phyloP scores from a whole-genome alignment of 1,140 invertebrate genomes.

The Heliconius hewitsoni region DNA sequence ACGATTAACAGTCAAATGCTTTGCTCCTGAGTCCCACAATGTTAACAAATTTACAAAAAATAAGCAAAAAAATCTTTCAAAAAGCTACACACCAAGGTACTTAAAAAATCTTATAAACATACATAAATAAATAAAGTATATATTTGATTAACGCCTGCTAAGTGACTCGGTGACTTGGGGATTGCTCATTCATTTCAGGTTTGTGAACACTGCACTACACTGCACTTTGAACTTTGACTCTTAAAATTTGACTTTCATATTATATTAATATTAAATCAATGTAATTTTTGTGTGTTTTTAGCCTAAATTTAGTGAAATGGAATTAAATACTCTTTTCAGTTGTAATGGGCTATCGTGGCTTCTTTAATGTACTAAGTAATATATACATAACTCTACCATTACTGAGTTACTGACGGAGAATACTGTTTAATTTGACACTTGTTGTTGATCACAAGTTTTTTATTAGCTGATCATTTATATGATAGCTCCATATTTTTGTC shows the following conservation, averaged over 20 bases:
- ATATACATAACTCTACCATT: too few species aligned
- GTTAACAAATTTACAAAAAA: not conserved
- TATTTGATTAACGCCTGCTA: conserved; percentile 43
- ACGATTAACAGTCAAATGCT: too few species aligned
- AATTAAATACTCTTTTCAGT: too few species aligned
- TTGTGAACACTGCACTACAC: conserved; percentile 7
- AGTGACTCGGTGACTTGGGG: conserved; percentile 31
- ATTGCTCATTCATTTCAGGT: conserved; percentile 14
- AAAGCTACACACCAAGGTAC: not conserved
- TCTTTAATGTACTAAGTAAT: too few species aligned
- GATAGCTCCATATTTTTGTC: too few species aligned
- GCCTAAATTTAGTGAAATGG: not conserved
- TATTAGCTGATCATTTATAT: too few species aligned
- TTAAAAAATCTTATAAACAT: not conserved
- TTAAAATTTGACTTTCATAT: not conserved
- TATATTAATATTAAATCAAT: not conserved
- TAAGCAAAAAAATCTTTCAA: not conserved
- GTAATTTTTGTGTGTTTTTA: not conserved
- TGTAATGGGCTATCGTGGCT: too few species aligned
- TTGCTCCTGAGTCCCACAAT: not conserved
- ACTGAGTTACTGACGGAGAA: too few species aligned
- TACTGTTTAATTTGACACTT: too few species aligned
- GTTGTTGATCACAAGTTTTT: too few species aligned
- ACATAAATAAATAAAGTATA: conserved; percentile 2
- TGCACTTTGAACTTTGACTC: not conserved